Conservation (phyloP, 1,140 invertebrate genomes). For the Leptonema lineaticorne region DNA sequence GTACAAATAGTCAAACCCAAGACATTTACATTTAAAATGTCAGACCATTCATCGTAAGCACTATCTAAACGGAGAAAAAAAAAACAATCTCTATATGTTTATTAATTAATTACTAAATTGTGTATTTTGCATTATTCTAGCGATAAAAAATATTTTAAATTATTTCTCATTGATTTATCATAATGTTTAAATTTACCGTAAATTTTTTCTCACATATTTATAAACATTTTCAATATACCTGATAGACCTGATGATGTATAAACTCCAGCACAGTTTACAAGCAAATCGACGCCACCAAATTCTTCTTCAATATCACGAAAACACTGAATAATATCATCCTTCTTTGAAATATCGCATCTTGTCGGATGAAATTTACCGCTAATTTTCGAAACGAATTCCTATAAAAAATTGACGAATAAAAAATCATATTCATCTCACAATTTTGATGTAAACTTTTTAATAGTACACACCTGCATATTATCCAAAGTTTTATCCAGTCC, state of each 20-base stretch:
- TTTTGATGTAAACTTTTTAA: too few species aligned
- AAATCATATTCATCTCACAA: too few species aligned
- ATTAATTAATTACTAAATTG: too few species aligned
- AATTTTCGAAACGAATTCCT: constrained; percentile 27
- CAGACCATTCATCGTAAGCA: constrained; percentile 29
- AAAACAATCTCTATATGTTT: too few species aligned
- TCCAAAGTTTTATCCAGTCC: constrained; percentile 67
- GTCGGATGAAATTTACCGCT: constrained; percentile 43
- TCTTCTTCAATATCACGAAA: constrained; percentile 61
- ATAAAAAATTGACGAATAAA: not conserved
- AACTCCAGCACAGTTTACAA: constrained; percentile 67
- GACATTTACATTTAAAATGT: constrained; percentile 67
- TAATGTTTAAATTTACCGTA: not conserved
- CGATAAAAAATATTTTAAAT: too few species aligned
- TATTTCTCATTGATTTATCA: too few species aligned
- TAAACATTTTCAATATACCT: constrained; percentile 8
- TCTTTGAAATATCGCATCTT: constrained; percentile 62
- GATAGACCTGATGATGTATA: constrained; percentile 7
- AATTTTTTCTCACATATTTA: not conserved
- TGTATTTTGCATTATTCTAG: not conserved
- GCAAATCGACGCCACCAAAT: constrained; percentile 62
- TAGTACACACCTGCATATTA: constrained; percentile 53
- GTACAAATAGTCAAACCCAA: constrained; percentile 67
- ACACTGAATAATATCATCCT: constrained; percentile 61
- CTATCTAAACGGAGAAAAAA: constrained; percentile 24